Evolutionary conservation across 1,140 invertebrate genomes (phyloP).

Genomic region (Zaprionus africanus): DNA sequence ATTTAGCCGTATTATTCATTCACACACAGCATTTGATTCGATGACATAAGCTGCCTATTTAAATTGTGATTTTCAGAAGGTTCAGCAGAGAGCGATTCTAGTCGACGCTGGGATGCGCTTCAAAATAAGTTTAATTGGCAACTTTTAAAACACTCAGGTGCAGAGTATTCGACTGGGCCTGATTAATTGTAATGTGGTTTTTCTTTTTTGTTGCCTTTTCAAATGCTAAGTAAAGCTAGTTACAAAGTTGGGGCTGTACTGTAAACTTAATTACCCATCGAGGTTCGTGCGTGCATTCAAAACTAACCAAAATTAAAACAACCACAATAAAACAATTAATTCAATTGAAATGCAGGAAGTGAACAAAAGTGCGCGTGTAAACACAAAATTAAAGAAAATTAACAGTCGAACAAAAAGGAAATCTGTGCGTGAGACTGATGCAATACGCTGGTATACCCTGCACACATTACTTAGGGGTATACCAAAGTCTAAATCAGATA

Average conservation of each 20-base stretch:
- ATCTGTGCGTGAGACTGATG: constrained; percentile 9
- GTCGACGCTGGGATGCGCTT: constrained; percentile 2
- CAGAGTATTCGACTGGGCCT: no score
- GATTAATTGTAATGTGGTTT: neutral
- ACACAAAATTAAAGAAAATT: constrained; percentile 48
- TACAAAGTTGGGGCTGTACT: neutral
- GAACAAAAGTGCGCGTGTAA: constrained; percentile 42
- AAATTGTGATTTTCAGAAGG: constrained; percentile 25
- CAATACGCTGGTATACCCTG: neutral
- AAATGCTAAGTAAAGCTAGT: neutral
- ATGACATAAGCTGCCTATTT: constrained; percentile 72
- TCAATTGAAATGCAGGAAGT: constrained; percentile 45
- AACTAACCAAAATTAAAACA: constrained; percentile 23
- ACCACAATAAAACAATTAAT: constrained; percentile 33
- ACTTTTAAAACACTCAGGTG: no score
- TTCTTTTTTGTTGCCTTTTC: neutral
- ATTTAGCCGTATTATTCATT: constrained; percentile 46
- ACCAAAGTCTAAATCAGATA: no score
- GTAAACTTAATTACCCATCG: constrained; percentile 26
- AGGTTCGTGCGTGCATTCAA: constrained; percentile 40
- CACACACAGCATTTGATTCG: constrained; percentile 27
- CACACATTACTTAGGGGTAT: neutral
- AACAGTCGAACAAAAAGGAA: constrained; percentile 42
- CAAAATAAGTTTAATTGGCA: no score
- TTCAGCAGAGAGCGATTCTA: neutral